Conservation (phyloP, 2,113 vertebrate species). For the Leptobrachium ailaonicum region DNA sequence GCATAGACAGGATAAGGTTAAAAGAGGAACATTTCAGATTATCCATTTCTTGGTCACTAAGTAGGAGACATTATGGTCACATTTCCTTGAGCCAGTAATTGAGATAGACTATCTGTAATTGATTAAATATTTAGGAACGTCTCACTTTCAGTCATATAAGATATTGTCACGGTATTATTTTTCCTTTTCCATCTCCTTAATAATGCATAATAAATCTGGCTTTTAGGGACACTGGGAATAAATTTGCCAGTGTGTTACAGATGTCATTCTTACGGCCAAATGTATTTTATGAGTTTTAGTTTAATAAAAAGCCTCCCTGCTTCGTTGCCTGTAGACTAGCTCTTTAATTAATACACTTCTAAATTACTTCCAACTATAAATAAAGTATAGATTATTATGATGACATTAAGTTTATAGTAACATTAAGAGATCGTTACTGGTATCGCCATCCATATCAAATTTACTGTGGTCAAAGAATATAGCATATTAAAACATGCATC, state of each 20-base stretch:
- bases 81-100: no score
- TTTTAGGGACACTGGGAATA: conserved; percentile 28
- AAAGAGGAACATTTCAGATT: no score
- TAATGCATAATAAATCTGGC: conserved; percentile 8
- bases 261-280: conserved; percentile 18
- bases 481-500: not conserved
- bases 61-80: no score
- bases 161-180: no score
- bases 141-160: no score
- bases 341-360: conserved; percentile 45
- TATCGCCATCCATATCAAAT: conserved; percentile 27
- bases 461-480: conserved; percentile 23
- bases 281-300: conserved; percentile 36
- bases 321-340: conserved; percentile 39
- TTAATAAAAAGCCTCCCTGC: conserved; percentile 32
- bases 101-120: no score
- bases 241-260: conserved; percentile 37
- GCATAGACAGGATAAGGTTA: no score
- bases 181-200: not conserved
- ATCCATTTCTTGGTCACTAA: no score
- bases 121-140: no score
- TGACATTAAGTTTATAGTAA: conserved; percentile 41
- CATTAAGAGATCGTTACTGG: conserved; percentile 41
- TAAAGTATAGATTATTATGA: conserved; percentile 27
- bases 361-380: conserved; percentile 36